phyloP scores from a whole-genome alignment of 2,888 invertebrate genomes.

The Orchesella flavescens region DNA sequence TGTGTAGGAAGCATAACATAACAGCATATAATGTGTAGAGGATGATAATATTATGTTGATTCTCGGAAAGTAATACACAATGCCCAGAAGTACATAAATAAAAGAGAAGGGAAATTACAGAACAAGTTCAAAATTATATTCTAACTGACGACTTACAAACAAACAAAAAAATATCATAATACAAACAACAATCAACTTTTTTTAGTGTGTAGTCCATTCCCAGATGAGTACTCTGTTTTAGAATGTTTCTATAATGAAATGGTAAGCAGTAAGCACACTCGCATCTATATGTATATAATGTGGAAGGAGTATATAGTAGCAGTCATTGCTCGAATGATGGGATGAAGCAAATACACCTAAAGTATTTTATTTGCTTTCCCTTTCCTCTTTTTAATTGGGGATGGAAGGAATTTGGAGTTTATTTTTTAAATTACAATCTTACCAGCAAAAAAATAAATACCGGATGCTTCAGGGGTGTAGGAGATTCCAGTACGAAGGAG shows the following conservation, averaged over 20 bases:
- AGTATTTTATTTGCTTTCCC: no score
- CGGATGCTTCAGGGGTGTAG: no score
- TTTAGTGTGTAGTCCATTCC: constrained; percentile 19
- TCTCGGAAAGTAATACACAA: not conserved
- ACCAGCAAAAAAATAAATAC: no score
- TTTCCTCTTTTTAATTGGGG: no score
- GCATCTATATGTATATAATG: no score
- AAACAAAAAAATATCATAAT: not conserved
- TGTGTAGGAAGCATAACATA: not conserved
- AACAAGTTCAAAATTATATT: constrained; percentile 50
- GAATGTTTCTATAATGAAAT: constrained; percentile 1
- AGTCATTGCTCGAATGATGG: no score
- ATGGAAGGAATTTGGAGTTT: no score
- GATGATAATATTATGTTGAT: constrained; percentile 14
- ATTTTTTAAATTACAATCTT: no score
- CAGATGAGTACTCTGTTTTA: constrained; percentile 32
- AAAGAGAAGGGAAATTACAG: constrained; percentile 45
- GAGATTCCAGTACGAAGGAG: no score
- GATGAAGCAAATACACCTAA: no score
- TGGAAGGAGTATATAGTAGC: no score
- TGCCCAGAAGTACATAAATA: constrained; percentile 40
- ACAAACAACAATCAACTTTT: constrained; percentile 21
- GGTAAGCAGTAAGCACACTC: no score
- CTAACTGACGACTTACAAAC: constrained; percentile 13
- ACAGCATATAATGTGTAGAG: not conserved